These are phyloP conservation scores for Microhierax caerulescens DNA, from an alignment of 2,797 vertebrate genomes.

Conservation along the genomic window DNA sequence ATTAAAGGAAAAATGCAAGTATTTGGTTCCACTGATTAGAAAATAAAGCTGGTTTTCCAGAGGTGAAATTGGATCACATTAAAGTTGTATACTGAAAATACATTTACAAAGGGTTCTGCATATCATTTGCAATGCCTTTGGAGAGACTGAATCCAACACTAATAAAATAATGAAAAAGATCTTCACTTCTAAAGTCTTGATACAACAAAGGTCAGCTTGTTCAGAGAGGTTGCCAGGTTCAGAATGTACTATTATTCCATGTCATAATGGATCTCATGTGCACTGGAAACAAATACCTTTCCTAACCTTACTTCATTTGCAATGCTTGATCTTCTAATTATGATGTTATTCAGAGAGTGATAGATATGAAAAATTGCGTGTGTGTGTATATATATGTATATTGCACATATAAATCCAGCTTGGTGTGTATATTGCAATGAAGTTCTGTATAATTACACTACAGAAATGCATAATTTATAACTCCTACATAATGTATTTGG, in stretches of 20 bases:
- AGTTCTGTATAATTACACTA: conserved; percentile 13
- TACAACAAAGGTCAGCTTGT: not conserved
- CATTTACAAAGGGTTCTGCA: not conserved
- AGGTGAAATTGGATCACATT: not conserved
- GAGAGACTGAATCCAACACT: not conserved
- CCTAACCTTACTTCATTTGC: not conserved
- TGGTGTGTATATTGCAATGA: not conserved
- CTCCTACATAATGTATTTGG: conserved; percentile 39
- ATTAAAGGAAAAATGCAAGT: not conserved
- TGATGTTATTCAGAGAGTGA: not conserved
- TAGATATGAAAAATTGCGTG: not conserved
- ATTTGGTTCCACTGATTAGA: not conserved
- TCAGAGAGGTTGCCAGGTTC: not conserved
- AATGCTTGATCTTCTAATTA: not conserved
- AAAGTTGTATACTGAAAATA: not conserved
- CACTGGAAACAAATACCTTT: not conserved
- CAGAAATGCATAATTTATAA: conserved; percentile 40
- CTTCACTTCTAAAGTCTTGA: not conserved
- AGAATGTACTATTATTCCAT: not conserved
- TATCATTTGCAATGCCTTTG: not conserved
- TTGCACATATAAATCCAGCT: not conserved
- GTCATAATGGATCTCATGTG: not conserved
- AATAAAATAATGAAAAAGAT: not conserved
- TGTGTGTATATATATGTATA: not conserved
- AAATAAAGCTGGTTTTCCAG: not conserved